These are phyloP conservation scores for Caenorhabditis brenneri DNA, from an alignment of 1,140 invertebrate genomes.

Conservation along the genomic window DNA sequence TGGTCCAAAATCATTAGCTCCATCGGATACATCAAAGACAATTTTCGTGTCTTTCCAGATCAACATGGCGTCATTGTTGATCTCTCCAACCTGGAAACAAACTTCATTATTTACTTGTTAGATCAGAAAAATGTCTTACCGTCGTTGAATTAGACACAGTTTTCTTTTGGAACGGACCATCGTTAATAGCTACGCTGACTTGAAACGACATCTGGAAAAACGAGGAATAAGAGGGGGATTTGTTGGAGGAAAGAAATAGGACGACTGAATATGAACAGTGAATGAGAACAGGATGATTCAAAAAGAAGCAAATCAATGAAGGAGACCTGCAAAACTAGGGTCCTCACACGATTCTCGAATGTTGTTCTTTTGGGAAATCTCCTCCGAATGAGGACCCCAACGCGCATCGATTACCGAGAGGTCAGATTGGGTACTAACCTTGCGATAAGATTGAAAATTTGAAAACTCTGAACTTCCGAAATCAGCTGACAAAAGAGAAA, in stretches of 20 bases:
- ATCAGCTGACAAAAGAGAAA: not conserved
- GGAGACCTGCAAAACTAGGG: no score
- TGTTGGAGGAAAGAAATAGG: not conserved
- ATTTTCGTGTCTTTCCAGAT: not conserved
- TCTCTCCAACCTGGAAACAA: not conserved
- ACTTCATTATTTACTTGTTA: not conserved
- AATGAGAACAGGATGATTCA: no score
- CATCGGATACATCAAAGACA: not conserved
- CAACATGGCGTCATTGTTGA: not conserved
- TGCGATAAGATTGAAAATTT: no score
- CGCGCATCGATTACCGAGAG: no score
- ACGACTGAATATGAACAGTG: not conserved
- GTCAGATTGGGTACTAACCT: no score
- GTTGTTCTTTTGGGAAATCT: no score
- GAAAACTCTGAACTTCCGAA: not conserved
- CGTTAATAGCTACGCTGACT: slow-evolving; percentile 18
- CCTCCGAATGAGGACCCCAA: no score
- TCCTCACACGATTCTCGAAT: no score
- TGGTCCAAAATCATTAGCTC: not conserved
- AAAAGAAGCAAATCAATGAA: no score
- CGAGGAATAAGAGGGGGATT: not conserved
- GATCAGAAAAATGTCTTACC: not conserved
- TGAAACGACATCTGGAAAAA: slow-evolving; percentile 29
- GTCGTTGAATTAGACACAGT: not conserved
- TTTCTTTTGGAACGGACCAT: not conserved